Percentiles rank a stretch among this genome's conserved stretches.
These are phyloP conservation scores for Orthosia gracilis DNA, from an alignment of 2,888 invertebrate genomes.

Conservation along the genomic window DNA sequence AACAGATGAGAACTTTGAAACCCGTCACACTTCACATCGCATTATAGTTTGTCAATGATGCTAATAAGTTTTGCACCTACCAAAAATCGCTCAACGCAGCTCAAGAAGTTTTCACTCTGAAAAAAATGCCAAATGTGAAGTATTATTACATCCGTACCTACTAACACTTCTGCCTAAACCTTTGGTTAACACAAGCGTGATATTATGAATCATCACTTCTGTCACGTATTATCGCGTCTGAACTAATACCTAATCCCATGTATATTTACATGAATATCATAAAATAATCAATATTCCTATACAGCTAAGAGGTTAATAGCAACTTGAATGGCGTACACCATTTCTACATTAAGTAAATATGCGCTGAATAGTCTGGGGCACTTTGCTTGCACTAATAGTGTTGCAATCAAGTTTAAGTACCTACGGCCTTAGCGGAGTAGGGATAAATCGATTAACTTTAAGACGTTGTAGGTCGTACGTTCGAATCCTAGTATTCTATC, in stretches of 20 bases:
- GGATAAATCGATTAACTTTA: not conserved
- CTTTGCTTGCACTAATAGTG: conserved; percentile 49
- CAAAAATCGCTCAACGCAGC: no score
- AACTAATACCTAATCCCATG: not conserved
- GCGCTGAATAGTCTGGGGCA: conserved; percentile 44
- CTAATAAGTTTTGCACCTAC: no score
- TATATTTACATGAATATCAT: conserved; percentile 9
- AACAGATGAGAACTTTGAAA: no score
- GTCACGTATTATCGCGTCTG: no score
- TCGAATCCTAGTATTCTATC: no score
- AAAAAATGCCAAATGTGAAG: not conserved
- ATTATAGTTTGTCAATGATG: no score
- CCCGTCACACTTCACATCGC: no score
- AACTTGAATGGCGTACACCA: conserved; percentile 31
- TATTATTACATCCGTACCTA: not conserved
- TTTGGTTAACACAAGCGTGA: no score
- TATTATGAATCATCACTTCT: no score
- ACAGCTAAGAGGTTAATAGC: conserved; percentile 34
- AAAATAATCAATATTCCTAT: conserved; percentile 13
- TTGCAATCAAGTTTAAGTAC: conserved; percentile 52
- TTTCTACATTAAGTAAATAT: conserved; percentile 51
- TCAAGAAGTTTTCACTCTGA: no score
- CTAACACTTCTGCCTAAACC: no score
- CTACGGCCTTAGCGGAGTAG: not conserved
- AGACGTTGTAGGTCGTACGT: not conserved